A percentile compares a stretch with the other conserved stretches of the same genome.
Evolutionary conservation across 2,888 invertebrate species (phyloP).

Genomic region (Aleiodes leptofemur): DNA sequence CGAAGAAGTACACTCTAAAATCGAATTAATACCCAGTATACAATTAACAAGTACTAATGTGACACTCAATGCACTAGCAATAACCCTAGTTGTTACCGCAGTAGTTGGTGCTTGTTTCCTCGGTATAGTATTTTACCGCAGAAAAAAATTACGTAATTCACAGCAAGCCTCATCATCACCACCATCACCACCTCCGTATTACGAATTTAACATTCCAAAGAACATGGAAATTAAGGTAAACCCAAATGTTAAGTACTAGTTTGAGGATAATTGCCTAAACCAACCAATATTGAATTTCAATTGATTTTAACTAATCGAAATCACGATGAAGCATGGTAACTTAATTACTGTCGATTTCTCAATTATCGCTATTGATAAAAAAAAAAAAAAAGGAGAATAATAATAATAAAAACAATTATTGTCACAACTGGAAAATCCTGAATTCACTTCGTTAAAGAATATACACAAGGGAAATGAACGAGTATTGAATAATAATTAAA

Average conservation of each 20-base stretch:
- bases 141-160: slow-evolving; percentile 20
- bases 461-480: slow-evolving; percentile 13
- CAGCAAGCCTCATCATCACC: too few species aligned
- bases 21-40: slow-evolving; percentile 27
- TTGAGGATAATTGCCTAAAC: too few species aligned
- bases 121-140: slow-evolving; percentile 39
- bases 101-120: slow-evolving; percentile 34
- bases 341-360: too few species aligned
- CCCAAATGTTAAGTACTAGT: neutral
- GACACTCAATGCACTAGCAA: slow-evolving; percentile 38
- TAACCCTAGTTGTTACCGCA: slow-evolving; percentile 19
- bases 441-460: slow-evolving; percentile 31
- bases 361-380: too few species aligned
- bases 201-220: slow-evolving; percentile 25
- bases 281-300: neutral
- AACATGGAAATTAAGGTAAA: slow-evolving; percentile 4
- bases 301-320: neutral
- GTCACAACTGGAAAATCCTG: slow-evolving; percentile 12
- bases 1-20: slow-evolving; percentile 49
- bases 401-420: slow-evolving; percentile 29
- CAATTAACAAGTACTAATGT: slow-evolving; percentile 16
- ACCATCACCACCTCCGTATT: slow-evolving; percentile 42
- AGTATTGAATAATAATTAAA: slow-evolving; percentile 27
- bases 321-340: too few species aligned
- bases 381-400: too few species aligned